Evolutionary conservation across 2,888 invertebrate species (phyloP), one percentile per base, ranked within the genome.

Genomic region (Eristalis intricaria): DNA sequence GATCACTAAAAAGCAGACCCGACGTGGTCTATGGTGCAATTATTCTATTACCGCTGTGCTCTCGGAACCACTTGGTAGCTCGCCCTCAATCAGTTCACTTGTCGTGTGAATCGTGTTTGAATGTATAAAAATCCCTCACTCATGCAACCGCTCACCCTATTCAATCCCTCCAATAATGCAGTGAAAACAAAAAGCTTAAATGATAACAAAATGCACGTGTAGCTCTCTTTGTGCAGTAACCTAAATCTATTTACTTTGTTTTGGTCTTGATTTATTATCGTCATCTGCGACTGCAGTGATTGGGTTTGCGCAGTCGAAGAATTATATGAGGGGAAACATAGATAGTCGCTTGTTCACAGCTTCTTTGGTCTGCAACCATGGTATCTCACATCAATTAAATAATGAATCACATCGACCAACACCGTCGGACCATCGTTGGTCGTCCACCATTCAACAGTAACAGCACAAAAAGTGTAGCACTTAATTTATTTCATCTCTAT

Each of bases 31-130:
- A 65, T 58, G 23, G 56, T 78, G 75, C 84, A 84, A 87, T 87
- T 87, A 87, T 84, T 87, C 84, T 83, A 84, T 87, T 87, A 84
- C 75, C 68, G 83, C 75, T 56, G 11, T 58, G 66, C 68, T 43
- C 70, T 63, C 64, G 73, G 35, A 11, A 23, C 70, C 75, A 74
- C 74, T 74, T 80, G 66, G 74, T 74, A 26, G 26, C 68, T 73
- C 63, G 38, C 60, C 68, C 79, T 83, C 61, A 87, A 87, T 79
- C 70, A 81, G 71, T 22, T 73, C 10, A 22, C 32, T 70, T 65
- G 70, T 35, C 35, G 43, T 32, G 58, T 81, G 68, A 35, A 73
- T 74, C 15, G 61, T 65, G 61, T 66, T 60, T 60, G 26, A 60
- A n/a, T 43, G 43, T n/a, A 19, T 8, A 50, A 19, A 19, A 50